Base-by-base conservation (phyloP, 2,888 invertebrate species). In the Tenthredo distinguenda region DNA sequence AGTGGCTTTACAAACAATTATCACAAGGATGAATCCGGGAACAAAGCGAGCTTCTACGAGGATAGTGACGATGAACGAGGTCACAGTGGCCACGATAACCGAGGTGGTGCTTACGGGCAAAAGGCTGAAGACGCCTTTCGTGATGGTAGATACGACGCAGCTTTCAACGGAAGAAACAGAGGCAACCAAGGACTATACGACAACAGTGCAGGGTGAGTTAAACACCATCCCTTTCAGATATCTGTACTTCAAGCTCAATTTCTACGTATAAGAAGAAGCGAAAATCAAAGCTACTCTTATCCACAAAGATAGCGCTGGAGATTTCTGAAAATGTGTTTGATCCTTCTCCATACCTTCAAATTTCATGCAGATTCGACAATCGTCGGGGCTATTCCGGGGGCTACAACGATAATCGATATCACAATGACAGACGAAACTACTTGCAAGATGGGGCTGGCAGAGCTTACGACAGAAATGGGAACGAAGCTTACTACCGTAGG, bases 1-100 rank as follows among this genome's bases (percentile, higher is more conserved):
- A 95, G 96, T 87, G 96, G 96, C 26, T 96, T 96, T 90, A 95
- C 95, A 88, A 96, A 96, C 89, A 95, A 95, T 18, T 96, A 96
- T 89, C 96, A 96, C 89, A 96, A 96, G 91, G 96, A 96, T 88
- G 96, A 96, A 90, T 95, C 95, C 15, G 96, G 96, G 0, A 96
- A 95, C 89, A 96, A 96, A 89, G 95, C 96, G 85, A 96, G 96
- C 43, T 96, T 95, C 92, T 96, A 96, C 89, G 96, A 96, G 89
- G 96, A 96, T 90, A 95, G 93, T 68, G 93, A 93, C 71, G 94
- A 95, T 82, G 93, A 94, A 87, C 94, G 94, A 18, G 94, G 92
- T 65, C 91, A 93, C 85, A 91, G 89, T 62, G 90, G 91, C 40
- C 91, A 91, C 15, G 92, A 93, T 85, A 92, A 91, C 40, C 89